These are phyloP conservation scores for Mythimna vitellina DNA, from an alignment of 2,888 invertebrate genomes.

Conservation along the genomic window DNA sequence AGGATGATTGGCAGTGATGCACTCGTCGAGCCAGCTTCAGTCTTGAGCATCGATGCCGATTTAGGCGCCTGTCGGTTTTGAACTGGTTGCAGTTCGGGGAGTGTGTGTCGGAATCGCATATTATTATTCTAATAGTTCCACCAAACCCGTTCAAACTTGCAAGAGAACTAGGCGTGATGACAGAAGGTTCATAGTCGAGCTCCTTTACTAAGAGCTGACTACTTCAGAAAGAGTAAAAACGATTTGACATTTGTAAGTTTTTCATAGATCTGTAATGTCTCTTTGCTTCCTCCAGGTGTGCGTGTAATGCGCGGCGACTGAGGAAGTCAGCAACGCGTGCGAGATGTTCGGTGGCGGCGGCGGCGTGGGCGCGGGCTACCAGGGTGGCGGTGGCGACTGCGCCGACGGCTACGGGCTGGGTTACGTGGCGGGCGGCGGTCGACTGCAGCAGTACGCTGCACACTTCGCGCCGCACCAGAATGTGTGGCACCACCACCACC, in stretches of 20 bases:
- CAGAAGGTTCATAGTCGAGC: neutral
- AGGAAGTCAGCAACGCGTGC: conserved; percentile 31
- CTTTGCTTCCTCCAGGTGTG: conserved; percentile 48
- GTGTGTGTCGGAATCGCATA: too few relatives aligned
- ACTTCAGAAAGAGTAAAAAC: neutral
- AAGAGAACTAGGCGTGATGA: neutral
- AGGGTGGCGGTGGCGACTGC: conserved; percentile 77
- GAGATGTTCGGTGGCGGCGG: conserved; percentile 74
- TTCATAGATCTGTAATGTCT: neutral
- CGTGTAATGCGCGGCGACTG: conserved; percentile 59
- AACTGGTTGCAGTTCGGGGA: too few relatives aligned
- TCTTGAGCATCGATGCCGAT: too few relatives aligned
- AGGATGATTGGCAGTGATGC: too few relatives aligned
- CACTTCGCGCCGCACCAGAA: conserved; percentile 88
- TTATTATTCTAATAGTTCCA: too few relatives aligned
- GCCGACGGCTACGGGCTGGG: conserved; percentile 83
- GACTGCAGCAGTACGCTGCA: conserved; percentile 87
- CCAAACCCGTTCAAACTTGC: too few relatives aligned
- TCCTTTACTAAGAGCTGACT: neutral
- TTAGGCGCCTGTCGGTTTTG: too few relatives aligned
- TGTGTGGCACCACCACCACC: conserved; percentile 86
- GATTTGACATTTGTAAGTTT: neutral
- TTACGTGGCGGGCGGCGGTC: conserved; percentile 80
- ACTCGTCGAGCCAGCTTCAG: too few relatives aligned
- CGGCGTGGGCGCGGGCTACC: conserved; percentile 73